phyloP scores from a whole-genome alignment of 2,888 invertebrate genomes.

The Adelphocoris suturalis region DNA sequence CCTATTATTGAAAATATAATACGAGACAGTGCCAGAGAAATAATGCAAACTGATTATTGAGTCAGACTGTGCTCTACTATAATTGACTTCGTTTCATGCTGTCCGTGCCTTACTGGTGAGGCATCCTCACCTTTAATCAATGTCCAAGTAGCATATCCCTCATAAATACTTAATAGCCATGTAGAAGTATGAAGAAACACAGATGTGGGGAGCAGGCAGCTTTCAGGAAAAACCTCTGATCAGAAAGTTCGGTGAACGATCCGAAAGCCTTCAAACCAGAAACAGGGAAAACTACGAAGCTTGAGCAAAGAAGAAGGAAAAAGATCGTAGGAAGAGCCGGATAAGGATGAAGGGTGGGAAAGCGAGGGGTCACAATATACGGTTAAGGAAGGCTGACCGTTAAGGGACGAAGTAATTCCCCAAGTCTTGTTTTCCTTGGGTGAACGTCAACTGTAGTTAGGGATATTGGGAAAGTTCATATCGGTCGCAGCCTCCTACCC shows the following conservation, averaged over 20 bases:
- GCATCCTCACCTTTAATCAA: too few species aligned
- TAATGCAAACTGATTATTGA: too few species aligned
- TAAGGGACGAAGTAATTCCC: constrained; percentile 71
- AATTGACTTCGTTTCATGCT: too few species aligned
- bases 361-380: constrained; percentile 62
- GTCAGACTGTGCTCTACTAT: too few species aligned
- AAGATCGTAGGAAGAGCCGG: constrained; percentile 21
- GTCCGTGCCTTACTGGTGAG: too few species aligned
- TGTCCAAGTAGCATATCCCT: too few species aligned
- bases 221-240: constrained; percentile 11
- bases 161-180: too few species aligned
- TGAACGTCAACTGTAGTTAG: constrained; percentile 72
- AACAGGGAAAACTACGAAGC: neutral
- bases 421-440: constrained; percentile 71
- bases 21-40: too few species aligned
- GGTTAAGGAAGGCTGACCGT: constrained; percentile 68
- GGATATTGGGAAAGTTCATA: constrained; percentile 72
- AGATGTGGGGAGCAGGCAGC: neutral
- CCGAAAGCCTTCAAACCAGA: constrained; percentile 7
- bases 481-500: constrained; percentile 62
- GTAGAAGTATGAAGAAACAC: neutral
- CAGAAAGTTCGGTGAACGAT: neutral
- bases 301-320: neutral
- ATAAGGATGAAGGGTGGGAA: constrained; percentile 26
- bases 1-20: too few species aligned